Base-by-base conservation (phyloP, 92 coral and sea anemone species). In the Siderastrea siderea region DNA sequence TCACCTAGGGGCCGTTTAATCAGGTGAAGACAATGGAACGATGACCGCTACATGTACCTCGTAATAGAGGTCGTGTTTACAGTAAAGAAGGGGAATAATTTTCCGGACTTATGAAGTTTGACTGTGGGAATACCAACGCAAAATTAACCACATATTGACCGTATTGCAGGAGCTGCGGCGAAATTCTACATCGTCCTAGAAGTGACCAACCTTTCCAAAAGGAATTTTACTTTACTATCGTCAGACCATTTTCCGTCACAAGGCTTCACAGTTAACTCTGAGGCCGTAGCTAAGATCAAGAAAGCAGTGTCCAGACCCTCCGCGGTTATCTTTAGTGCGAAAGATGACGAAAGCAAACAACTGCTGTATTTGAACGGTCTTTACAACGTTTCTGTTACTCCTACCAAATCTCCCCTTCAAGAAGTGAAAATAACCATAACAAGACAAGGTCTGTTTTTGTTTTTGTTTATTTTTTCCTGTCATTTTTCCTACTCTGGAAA, bases 121-220 rank as follows among this genome's bases (percentile, higher is more conserved):
- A 26, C 38, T 26, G 38, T 26, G 0, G 38, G 38, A 26, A 26
- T 26, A 26, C 38, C 38, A 26, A 26, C 38, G 38, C 38, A 26
- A 26, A 26, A 26, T 26, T 26, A 26, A 26, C 38, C 0, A 26
- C 2, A 3, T 50, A 11, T 45, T 44, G 8, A 14, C 71, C 74
- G 1, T 11, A 44, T 82, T 82, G n/a, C 71, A 84, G 87, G 73
- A 72, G 91, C 92, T 57, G 90, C 88, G 5, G 83, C 95, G 45
- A 95, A 93, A 83, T 95, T 93, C 65, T 95, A 93, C 88, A 90
- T 95, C 73, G 84, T 91, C 79, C 83, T 93, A n/a, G 80, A 88
- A 69, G 90, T 95, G 71, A 87, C 94, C 43, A 95, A 95, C 90
- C 88, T 90, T 38, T 82, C 84, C 60, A 91, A 76, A 14, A 82